phyloP scores from a whole-genome alignment of 2,113 vertebrate genomes.

The Cryptomyrus ogoouensis region DNA sequence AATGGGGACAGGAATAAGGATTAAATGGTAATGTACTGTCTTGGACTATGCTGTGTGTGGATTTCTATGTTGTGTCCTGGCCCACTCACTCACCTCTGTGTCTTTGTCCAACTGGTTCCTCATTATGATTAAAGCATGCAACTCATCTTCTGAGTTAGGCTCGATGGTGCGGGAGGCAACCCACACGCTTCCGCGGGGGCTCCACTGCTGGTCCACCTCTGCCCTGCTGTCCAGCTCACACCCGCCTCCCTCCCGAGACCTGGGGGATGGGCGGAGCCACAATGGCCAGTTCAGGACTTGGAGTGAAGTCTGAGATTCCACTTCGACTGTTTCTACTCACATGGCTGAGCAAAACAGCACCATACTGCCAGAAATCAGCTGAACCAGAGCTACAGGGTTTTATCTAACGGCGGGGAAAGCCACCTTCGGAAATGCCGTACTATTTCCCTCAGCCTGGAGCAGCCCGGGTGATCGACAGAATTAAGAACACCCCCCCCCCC shows the following conservation, averaged over 20 bases:
- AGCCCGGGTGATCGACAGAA: background rate
- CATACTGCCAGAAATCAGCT: background rate
- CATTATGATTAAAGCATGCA: conserved; percentile 65
- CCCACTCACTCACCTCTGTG: conserved; percentile 59
- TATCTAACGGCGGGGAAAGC: background rate
- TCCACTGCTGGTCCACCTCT: conserved; percentile 39
- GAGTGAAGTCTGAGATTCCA: background rate
- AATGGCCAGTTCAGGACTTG: no score
- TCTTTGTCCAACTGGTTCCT: conserved; percentile 67
- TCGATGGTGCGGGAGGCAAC: conserved; percentile 59
- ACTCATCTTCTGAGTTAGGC: conserved; percentile 59
- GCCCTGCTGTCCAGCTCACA: background rate
- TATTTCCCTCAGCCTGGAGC: background rate
- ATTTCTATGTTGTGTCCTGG: background rate
- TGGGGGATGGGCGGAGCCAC: background rate
- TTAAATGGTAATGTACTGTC: background rate
- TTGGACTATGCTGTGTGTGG: background rate
- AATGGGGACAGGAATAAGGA: background rate
- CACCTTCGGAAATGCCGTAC: background rate
- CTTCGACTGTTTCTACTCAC: background rate
- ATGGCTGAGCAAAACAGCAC: background rate
- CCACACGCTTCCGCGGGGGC: conserved; percentile 62
- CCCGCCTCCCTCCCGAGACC: background rate
- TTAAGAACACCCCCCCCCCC: background rate
- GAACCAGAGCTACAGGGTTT: background rate